Evolutionary conservation across 2,888 invertebrate species (phyloP).

Genomic region (Synanthedon andrenaeformis): DNA sequence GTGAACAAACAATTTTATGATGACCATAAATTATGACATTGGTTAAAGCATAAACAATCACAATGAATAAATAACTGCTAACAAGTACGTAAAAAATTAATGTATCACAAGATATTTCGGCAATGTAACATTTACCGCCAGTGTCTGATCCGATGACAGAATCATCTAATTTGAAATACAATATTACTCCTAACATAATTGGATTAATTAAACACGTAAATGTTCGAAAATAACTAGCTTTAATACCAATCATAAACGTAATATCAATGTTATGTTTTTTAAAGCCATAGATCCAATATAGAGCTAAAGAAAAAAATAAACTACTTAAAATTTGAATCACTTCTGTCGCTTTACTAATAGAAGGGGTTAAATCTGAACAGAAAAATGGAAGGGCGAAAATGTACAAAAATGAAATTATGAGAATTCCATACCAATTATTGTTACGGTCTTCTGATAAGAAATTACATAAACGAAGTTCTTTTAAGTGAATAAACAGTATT

Average conservation of each 20-base stretch:
- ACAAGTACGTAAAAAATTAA: slow-evolving; percentile 30
- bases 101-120: slow-evolving; percentile 15
- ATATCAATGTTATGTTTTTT: slow-evolving; percentile 50
- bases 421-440: slow-evolving; percentile 18
- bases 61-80: slow-evolving; percentile 24
- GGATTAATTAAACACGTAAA: slow-evolving; percentile 43
- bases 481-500: slow-evolving; percentile 36
- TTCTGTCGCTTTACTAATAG: slow-evolving; percentile 32
- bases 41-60: slow-evolving; percentile 24
- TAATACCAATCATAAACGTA: slow-evolving; percentile 58
- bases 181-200: slow-evolving; percentile 20
- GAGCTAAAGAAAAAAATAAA: slow-evolving; percentile 37
- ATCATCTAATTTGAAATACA: slow-evolving; percentile 21
- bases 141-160: slow-evolving; percentile 16
- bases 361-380: slow-evolving; percentile 42
- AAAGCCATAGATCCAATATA: slow-evolving; percentile 55
- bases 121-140: slow-evolving; percentile 20
- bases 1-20: slow-evolving; percentile 12
- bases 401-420: slow-evolving; percentile 22
- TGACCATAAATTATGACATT: slow-evolving; percentile 23
- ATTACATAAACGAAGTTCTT: slow-evolving; percentile 21
- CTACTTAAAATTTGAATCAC: slow-evolving; percentile 39
- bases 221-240: slow-evolving; percentile 50
- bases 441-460: slow-evolving; percentile 18
- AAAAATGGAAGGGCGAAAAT: slow-evolving; percentile 38